Evolutionary conservation across 2,797 vertebrate genomes (phyloP).

Genomic region (Falco novaeseelandiae): DNA sequence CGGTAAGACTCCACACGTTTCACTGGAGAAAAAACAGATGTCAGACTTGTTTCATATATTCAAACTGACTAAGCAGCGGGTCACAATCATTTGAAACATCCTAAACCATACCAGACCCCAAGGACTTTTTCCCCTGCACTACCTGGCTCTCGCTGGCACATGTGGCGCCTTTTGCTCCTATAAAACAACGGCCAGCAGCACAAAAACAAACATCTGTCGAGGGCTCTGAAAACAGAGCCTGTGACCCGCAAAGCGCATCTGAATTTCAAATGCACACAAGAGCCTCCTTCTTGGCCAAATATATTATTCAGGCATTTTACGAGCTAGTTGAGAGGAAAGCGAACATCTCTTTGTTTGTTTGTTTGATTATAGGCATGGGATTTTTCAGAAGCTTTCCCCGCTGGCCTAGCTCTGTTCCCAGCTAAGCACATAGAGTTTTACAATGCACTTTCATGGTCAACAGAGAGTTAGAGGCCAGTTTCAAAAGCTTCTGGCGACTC

Average conservation of each 20-base stretch:
- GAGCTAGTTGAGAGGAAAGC: not conserved
- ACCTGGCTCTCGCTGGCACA: not conserved
- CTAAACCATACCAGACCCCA: not conserved
- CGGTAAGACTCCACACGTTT: fast-evolving
- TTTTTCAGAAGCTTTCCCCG: not conserved
- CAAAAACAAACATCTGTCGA: not conserved
- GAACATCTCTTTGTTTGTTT: not conserved
- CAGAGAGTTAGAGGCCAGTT: not conserved
- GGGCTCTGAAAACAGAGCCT: not conserved
- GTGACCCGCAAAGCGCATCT: not conserved
- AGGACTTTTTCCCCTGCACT: not conserved
- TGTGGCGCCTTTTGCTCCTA: fast-evolving
- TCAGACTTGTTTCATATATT: not conserved
- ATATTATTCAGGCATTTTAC: not conserved
- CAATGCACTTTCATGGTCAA: not conserved
- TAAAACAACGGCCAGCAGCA: not conserved
- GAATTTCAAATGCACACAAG: not conserved
- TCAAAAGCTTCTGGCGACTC: not conserved
- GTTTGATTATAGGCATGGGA: not conserved
- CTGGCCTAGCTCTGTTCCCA: not conserved
- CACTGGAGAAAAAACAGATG: not conserved
- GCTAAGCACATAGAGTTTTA: not conserved
- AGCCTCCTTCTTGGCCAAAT: not conserved
- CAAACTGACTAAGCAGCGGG: not conserved
- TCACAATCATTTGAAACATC: not conserved